A percentile compares a stretch with the other conserved stretches of the same genome.
phyloP scores from a whole-genome alignment of 2,888 invertebrate species.

The Oxystoma pomonae region DNA sequence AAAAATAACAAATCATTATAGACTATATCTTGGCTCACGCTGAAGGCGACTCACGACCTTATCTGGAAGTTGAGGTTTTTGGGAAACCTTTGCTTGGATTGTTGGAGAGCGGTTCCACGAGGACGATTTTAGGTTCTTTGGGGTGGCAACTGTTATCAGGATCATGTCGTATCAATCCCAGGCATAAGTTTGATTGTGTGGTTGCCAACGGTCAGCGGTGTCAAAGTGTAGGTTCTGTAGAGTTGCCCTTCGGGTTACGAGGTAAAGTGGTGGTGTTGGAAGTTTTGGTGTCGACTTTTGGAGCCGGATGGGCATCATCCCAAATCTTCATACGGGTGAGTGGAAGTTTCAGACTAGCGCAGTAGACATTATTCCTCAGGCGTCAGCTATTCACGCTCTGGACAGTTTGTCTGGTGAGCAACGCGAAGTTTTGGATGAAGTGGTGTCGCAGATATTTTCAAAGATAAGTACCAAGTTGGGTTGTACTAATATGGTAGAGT shows the following conservation, averaged over 20 bases:
- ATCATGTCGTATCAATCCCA: background rate
- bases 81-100: background rate
- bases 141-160: slow-evolving; percentile 3
- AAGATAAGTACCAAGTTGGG: slow-evolving; percentile 10
- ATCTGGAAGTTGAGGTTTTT: background rate
- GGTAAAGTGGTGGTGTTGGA: slow-evolving; percentile 1
- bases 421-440: background rate
- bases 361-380: background rate
- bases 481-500: slow-evolving; percentile 20
- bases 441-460: too few species aligned
- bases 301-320: slow-evolving; percentile 3
- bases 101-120: background rate
- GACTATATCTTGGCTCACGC: background rate
- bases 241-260: background rate
- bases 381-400: background rate
- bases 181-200: background rate
- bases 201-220: slow-evolving; percentile 8
- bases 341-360: slow-evolving; percentile 1
- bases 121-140: background rate
- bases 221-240: background rate
- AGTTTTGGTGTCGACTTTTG: slow-evolving; percentile 5
- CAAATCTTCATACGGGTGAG: background rate
- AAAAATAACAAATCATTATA: background rate
- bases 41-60: background rate
- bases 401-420: background rate